Evolutionary conservation across 2,797 vertebrate genomes (phyloP).

Genomic region (Pogonophryne albipinna): DNA sequence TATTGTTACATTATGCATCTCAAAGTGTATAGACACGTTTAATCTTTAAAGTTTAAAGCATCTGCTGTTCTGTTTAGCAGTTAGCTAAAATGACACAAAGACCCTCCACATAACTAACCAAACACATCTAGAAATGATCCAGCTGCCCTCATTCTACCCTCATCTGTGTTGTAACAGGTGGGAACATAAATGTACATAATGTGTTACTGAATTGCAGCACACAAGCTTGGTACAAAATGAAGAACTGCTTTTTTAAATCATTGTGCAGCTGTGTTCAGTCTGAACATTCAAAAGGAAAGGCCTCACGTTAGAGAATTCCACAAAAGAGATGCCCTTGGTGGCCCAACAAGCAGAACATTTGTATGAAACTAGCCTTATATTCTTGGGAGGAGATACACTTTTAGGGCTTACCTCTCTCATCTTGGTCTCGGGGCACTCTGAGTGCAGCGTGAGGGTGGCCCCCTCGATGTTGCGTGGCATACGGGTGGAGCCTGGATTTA

Average conservation of each 20-base stretch:
- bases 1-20: slow-evolving; percentile 5
- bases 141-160: background rate
- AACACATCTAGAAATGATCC: background rate
- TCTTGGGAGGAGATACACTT: background rate
- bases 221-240: background rate
- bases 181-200: background rate
- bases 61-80: slow-evolving; percentile 17
- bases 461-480: slow-evolving; percentile 99
- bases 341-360: background rate
- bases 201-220: background rate
- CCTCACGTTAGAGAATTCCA: background rate
- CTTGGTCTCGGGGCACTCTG: slow-evolving; percentile 98
- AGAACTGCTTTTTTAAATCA: background rate
- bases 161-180: background rate
- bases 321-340: background rate
- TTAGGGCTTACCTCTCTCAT: slow-evolving; percentile 90
- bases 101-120: slow-evolving; percentile 15
- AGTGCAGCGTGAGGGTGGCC: slow-evolving; percentile 96
- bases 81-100: slow-evolving; percentile 6
- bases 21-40: background rate
- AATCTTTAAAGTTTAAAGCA: slow-evolving; percentile 28
- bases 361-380: background rate
- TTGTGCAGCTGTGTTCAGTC: background rate
- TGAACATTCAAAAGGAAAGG: background rate
- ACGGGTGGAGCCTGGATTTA: slow-evolving; percentile 98